A percentile compares a stretch with the other conserved stretches of the same genome.
Conservation (phyloP, 2,888 invertebrate species). For the Phymatocera aterrima region DNA sequence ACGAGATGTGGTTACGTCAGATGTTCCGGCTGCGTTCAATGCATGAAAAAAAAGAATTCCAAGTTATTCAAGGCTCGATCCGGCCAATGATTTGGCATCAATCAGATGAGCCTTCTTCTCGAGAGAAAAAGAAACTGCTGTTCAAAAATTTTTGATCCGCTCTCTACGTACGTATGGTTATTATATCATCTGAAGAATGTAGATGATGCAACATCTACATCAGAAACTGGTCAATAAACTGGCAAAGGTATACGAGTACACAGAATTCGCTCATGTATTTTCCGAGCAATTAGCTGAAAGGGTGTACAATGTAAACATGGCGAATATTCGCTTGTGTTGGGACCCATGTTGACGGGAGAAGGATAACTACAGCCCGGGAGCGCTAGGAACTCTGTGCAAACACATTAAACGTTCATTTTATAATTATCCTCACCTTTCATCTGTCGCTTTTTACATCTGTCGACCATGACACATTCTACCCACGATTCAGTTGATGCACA, state of each 20-base stretch:
- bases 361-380: background rate
- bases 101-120: background rate
- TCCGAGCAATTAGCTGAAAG: constrained; percentile 3
- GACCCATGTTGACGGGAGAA: background rate
- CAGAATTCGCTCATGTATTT: background rate
- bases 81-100: background rate
- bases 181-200: background rate
- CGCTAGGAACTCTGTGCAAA: background rate
- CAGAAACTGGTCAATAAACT: background rate
- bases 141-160: background rate
- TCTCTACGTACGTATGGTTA: too few species aligned
- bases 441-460: background rate
- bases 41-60: background rate
- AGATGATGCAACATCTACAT: too few species aligned
- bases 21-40: background rate
- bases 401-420: constrained; percentile 26
- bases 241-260: background rate
- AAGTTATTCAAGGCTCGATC: background rate
- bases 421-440: constrained; percentile 3
- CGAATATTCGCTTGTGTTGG: background rate
- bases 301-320: background rate
- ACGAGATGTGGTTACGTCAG: background rate
- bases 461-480: background rate
- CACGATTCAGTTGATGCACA: background rate
- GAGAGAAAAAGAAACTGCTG: background rate